phyloP scores from a whole-genome alignment of 2,888 invertebrate species.

The Pedicia rivosa region DNA sequence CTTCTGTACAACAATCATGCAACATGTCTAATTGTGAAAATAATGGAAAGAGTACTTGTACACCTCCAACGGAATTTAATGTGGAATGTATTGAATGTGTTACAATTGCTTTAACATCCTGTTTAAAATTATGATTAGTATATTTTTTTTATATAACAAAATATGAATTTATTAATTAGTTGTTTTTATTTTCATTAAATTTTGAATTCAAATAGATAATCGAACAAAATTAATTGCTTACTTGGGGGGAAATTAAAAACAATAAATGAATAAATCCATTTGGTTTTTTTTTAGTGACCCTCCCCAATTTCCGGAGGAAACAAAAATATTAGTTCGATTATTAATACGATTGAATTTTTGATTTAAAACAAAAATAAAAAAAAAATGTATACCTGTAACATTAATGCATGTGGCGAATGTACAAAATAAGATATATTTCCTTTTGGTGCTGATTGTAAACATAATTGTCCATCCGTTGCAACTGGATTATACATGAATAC shows the following conservation, averaged over 20 bases:
- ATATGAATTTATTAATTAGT: neutral
- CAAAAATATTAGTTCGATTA: neutral
- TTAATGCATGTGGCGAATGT: constrained; percentile 97
- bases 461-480: constrained; percentile 96
- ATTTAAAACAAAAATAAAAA: constrained; percentile 1
- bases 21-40: constrained; percentile 95
- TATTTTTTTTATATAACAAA: no score
- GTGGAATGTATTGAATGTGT: constrained; percentile 99
- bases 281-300: no score
- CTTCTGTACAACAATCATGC: constrained; percentile 67
- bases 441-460: constrained; percentile 95
- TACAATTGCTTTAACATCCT: constrained; percentile 98
- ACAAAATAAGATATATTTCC: constrained; percentile 96
- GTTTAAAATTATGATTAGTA: no score
- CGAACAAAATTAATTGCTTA: neutral
- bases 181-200: neutral
- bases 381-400: constrained; percentile 66
- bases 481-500: constrained; percentile 99
- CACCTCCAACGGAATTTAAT: constrained; percentile 96
- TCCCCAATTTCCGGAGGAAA: neutral
- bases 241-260: no score
- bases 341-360: no score
- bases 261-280: neutral
- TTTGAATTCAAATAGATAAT: neutral
- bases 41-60: constrained; percentile 93